phyloP scores from a whole-genome alignment of 2,797 vertebrate species.

The Oophaga sylvatica region DNA sequence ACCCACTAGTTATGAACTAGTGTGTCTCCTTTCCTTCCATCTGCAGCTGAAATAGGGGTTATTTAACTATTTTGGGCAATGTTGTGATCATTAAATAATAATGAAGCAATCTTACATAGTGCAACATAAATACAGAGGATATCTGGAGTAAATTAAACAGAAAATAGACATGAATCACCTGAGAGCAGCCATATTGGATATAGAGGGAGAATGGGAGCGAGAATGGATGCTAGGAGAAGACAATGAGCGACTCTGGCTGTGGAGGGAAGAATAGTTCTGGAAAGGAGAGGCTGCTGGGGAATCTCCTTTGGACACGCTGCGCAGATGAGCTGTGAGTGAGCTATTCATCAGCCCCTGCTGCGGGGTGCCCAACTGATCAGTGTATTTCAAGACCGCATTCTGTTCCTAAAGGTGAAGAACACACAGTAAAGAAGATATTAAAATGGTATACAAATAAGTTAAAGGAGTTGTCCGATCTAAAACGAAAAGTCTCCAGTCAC shows the following conservation, averaged over 20 bases:
- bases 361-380: constrained; percentile 78
- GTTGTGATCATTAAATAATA: too few relatives aligned
- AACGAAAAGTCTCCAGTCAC: too few relatives aligned
- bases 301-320: constrained; percentile 87
- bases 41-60: too few relatives aligned
- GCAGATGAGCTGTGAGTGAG: constrained; percentile 85
- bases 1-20: too few relatives aligned
- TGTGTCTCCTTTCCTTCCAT: too few relatives aligned
- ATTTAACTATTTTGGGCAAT: too few relatives aligned
- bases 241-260: constrained; percentile 83
- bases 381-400: constrained; percentile 83
- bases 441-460: neutral
- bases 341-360: constrained; percentile 79
- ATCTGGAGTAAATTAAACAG: too few relatives aligned
- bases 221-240: constrained; percentile 85
- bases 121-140: too few relatives aligned
- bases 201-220: constrained; percentile 88
- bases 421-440: neutral
- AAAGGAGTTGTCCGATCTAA: too few relatives aligned
- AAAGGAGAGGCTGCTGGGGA: constrained; percentile 86
- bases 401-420: constrained; percentile 79
- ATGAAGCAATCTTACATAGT: too few relatives aligned
- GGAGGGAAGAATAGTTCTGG: constrained; percentile 86
- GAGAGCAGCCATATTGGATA: constrained; percentile 94
- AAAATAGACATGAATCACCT: constrained; percentile 75